These are phyloP conservation scores for Vultur gryphus DNA, from an alignment of 2,797 vertebrate genomes.

Conservation along the genomic window DNA sequence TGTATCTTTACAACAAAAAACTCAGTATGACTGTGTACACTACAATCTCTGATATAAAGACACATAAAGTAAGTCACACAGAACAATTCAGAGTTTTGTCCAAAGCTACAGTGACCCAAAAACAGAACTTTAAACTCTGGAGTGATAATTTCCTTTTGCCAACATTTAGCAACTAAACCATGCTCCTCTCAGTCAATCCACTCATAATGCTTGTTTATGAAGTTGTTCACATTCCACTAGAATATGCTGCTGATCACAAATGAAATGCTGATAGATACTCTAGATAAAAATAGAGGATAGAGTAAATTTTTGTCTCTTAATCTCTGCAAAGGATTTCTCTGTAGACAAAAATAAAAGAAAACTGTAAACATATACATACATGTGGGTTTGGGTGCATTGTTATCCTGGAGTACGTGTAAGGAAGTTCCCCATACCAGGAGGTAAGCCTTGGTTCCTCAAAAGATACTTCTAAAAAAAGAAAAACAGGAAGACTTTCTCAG, in stretches of 20 bases:
- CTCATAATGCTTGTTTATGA: not conserved
- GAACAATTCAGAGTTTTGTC: not conserved
- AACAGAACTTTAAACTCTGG: not conserved
- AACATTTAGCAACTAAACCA: not conserved
- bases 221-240: not conserved
- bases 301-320: not conserved
- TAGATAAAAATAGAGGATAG: not conserved
- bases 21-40: not conserved
- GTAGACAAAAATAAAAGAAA: not conserved
- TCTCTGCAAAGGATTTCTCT: not conserved
- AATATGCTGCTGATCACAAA: not conserved
- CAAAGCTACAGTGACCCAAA: not conserved
- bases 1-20: not conserved
- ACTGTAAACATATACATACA: slow-evolving; percentile 67
- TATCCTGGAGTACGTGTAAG: slow-evolving; percentile 89
- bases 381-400: slow-evolving; percentile 87
- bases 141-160: not conserved
- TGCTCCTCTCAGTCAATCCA: not conserved
- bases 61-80: not conserved
- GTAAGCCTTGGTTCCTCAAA: slow-evolving; percentile 92
- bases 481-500: slow-evolving; percentile 22
- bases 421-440: slow-evolving; percentile 92
- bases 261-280: not conserved
- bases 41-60: not conserved
- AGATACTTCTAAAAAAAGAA: slow-evolving; percentile 76